Conservation (phyloP, 2,888 invertebrate species). For the Oscheius sp. region DNA sequence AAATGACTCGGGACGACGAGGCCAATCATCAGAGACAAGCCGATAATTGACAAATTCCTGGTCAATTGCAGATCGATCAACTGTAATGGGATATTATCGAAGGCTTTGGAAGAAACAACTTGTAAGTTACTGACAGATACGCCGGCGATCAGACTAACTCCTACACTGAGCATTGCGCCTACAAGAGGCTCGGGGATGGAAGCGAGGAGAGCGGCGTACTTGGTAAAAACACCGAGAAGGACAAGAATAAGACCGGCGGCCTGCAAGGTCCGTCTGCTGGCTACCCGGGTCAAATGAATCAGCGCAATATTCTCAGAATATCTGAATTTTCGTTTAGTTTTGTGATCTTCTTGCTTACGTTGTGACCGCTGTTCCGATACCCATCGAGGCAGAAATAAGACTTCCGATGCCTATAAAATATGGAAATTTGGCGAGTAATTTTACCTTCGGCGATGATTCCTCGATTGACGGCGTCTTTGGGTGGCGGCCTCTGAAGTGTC, state of each 20-base stretch:
- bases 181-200: constrained; percentile 67
- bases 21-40: constrained; percentile 60
- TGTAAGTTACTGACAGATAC: constrained; percentile 64
- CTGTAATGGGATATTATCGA: constrained; percentile 30
- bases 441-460: constrained; percentile 66
- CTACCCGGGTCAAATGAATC: constrained; percentile 65
- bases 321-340: constrained; percentile 39
- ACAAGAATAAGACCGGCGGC: constrained; percentile 60
- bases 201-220: constrained; percentile 65
- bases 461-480: constrained; percentile 62
- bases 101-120: constrained; percentile 31
- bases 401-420: constrained; percentile 55
- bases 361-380: constrained; percentile 66
- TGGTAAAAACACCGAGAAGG: constrained; percentile 48
- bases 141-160: constrained; percentile 68
- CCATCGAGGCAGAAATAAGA: constrained; percentile 59
- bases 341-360: constrained; percentile 64
- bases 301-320: constrained; percentile 66
- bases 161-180: constrained; percentile 67
- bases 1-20: constrained; percentile 60
- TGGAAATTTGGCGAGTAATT: not conserved
- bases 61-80: constrained; percentile 52
- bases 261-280: constrained; percentile 66
- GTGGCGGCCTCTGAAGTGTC: constrained; percentile 60
- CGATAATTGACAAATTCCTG: constrained; percentile 65